A percentile compares a stretch with the other conserved stretches of the same genome.
These are phyloP conservation scores for Hemistola chrysoprasaria DNA, from an alignment of 2,888 invertebrate species.

Conservation along the genomic window DNA sequence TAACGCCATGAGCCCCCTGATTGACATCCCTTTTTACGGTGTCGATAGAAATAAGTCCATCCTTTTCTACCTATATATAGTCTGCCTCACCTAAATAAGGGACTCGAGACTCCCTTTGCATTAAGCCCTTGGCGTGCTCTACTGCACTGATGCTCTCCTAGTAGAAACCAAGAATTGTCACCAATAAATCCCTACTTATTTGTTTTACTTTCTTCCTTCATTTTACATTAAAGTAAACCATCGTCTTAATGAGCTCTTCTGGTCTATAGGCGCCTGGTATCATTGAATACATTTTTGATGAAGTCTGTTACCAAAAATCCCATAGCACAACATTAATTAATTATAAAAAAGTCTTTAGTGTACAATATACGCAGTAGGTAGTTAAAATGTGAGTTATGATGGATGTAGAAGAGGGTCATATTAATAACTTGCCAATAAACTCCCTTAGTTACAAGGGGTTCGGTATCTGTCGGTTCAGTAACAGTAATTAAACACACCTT, in stretches of 20 bases:
- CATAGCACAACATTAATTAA: no score
- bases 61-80: slow-evolving; percentile 25
- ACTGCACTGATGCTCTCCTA: slow-evolving; percentile 19
- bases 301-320: no score
- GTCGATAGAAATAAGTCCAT: slow-evolving; percentile 18
- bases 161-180: slow-evolving; percentile 30
- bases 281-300: background rate
- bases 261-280: slow-evolving; percentile 1
- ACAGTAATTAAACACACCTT: slow-evolving; percentile 51
- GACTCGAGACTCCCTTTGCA: slow-evolving; percentile 9
- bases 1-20: slow-evolving; percentile 59
- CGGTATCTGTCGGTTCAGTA: no score
- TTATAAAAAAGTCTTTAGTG: no score
- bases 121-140: slow-evolving; percentile 8
- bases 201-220: no score
- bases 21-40: slow-evolving; percentile 37
- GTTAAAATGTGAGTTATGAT: no score
- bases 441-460: slow-evolving; percentile 6
- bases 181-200: slow-evolving; percentile 24
- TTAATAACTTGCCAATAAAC: slow-evolving; percentile 15
- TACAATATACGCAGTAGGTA: no score
- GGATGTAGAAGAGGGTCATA: no score
- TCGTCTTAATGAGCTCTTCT: background rate
- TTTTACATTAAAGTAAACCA: no score
- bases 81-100: slow-evolving; percentile 16